Conservation (phyloP, 2,113 vertebrate genomes). For the Platanista minor region DNA sequence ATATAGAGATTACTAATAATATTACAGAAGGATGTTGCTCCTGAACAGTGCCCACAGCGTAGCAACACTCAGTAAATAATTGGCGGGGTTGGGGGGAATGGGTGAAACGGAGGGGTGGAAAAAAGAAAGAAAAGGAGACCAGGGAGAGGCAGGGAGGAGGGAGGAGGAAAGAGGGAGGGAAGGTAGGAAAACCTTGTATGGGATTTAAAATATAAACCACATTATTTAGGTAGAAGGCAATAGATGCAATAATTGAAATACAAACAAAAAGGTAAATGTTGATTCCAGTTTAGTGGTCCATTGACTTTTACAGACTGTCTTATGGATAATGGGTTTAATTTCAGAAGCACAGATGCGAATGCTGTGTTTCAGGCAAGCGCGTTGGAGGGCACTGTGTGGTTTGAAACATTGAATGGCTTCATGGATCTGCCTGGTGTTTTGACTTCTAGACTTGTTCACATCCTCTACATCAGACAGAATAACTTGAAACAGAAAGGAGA, state of each 20-base stretch:
- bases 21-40: background rate
- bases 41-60: background rate
- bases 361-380: background rate
- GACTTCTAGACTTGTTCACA: background rate
- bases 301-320: background rate
- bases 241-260: background rate
- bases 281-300: background rate
- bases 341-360: background rate
- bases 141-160: background rate
- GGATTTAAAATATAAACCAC: background rate
- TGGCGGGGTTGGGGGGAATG: background rate
- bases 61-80: background rate
- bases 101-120: background rate
- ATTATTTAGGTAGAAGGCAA: background rate
- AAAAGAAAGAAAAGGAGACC: background rate
- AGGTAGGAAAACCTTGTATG: background rate
- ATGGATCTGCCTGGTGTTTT: background rate
- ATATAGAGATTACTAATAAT: background rate
- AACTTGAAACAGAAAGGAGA: background rate
- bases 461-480: background rate
- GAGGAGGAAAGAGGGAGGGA: too few species aligned
- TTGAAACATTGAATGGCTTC: background rate
- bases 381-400: rapidly evolving
- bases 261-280: background rate
- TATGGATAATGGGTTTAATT: background rate